Conservation (phyloP, 2,113 vertebrate genomes). For the Saguinus midas region DNA sequence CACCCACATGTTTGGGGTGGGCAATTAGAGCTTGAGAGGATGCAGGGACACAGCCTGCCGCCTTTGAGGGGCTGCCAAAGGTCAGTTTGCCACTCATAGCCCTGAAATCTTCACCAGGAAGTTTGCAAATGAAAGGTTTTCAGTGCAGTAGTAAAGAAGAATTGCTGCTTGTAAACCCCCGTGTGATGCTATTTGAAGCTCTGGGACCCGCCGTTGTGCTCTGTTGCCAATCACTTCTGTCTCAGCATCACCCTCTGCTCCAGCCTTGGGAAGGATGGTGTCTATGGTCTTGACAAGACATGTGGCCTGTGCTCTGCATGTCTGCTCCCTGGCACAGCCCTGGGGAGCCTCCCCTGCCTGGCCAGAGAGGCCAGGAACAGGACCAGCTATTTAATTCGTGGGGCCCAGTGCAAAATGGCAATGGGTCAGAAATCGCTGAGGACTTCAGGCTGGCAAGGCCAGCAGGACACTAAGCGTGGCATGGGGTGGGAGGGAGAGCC, state of each 20-base stretch:
- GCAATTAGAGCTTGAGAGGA: neutral
- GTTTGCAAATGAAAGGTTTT: neutral
- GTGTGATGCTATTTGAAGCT: neutral
- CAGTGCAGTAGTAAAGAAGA: neutral
- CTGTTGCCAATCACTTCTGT: neutral
- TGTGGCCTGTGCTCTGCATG: neutral
- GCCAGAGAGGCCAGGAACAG: neutral
- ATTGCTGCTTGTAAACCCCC: neutral
- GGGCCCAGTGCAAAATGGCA: neutral
- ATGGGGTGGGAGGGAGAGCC: neutral
- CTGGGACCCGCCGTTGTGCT: neutral
- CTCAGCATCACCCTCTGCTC: neutral
- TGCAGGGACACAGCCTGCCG: rapidly evolving
- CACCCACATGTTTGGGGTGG: too few species aligned
- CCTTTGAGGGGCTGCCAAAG: neutral
- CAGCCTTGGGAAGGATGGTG: rapidly evolving
- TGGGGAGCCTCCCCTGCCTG: neutral
- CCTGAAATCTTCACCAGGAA: neutral
- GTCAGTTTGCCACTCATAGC: too few species aligned
- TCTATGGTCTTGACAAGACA: neutral
- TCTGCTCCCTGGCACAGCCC: neutral
- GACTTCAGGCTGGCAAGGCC: neutral
- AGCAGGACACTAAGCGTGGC: rapidly evolving
- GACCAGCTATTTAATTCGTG: neutral
- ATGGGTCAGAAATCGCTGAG: neutral